Conservation (phyloP, 2,797 vertebrate genomes). For the Dendrocincla fuliginosa region DNA sequence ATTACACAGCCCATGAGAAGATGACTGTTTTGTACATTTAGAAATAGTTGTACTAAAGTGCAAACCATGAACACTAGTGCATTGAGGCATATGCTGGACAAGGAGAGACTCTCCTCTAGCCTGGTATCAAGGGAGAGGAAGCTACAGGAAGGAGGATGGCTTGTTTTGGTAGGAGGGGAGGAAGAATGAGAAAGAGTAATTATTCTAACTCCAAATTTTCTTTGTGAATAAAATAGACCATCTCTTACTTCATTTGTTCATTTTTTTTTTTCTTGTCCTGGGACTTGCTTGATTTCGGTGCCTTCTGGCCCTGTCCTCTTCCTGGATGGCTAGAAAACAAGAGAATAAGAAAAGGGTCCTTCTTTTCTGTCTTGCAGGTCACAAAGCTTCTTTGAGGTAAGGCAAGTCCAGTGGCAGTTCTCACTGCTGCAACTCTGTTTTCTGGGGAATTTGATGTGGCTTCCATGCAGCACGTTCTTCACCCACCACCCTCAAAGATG, state of each 20-base stretch:
- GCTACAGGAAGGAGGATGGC: background rate
- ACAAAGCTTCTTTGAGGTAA: background rate
- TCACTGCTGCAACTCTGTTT: background rate
- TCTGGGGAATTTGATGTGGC: background rate
- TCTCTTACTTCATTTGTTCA: background rate
- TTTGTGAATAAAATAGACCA: background rate
- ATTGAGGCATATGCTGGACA: background rate
- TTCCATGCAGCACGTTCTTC: background rate
- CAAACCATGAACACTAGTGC: background rate
- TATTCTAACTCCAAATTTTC: background rate
- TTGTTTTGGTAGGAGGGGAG: background rate
- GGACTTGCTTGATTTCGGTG: background rate
- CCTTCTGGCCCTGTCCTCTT: background rate
- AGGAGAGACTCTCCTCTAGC: background rate
- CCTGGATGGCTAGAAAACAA: background rate
- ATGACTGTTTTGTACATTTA: background rate
- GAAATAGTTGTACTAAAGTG: background rate
- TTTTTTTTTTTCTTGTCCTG: background rate
- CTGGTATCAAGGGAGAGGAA: background rate
- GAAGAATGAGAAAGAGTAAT: background rate
- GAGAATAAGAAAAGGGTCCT: background rate
- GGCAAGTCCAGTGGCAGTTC: background rate
- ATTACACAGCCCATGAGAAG: background rate
- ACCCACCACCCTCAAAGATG: background rate
- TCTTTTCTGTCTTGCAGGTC: background rate